phyloP scores from a whole-genome alignment of 2,797 vertebrate species.

The Coregonus ussuriensis region DNA sequence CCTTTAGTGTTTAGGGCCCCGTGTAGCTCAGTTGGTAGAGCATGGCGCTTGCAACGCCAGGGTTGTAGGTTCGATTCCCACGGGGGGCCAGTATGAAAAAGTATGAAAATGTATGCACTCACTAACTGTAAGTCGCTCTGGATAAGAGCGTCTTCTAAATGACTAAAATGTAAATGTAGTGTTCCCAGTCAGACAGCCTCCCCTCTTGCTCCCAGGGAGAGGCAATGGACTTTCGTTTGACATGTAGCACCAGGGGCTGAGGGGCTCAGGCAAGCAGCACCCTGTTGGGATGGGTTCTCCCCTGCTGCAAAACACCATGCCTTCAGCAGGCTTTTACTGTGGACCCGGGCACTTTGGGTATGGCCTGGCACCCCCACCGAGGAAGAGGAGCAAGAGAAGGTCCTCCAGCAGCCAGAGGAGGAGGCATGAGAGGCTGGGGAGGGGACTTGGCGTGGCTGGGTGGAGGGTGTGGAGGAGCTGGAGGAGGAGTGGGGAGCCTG shows the following conservation, averaged over 20 bases:
- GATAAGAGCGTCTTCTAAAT: too few relatives aligned
- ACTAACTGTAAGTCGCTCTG: too few relatives aligned
- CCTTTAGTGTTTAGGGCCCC: background rate
- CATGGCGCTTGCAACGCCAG: too few relatives aligned
- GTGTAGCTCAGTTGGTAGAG: too few relatives aligned
- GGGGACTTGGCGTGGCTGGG: constrained; percentile 10
- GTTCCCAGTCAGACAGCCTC: constrained; percentile 77
- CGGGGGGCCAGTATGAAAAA: too few relatives aligned
- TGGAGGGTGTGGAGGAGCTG: background rate
- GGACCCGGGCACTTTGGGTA: constrained; percentile 61
- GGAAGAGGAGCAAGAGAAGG: constrained; percentile 34
- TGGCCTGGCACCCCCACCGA: constrained; percentile 14
- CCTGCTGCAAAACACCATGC: constrained; percentile 81
- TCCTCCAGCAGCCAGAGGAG: constrained; percentile 47
- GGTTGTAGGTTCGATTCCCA: too few relatives aligned
- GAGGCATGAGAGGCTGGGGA: background rate
- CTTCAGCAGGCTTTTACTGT: constrained; percentile 81
- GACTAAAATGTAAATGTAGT: too few relatives aligned
- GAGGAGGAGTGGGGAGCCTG: constrained; percentile 49
- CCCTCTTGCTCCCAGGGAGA: constrained; percentile 77
- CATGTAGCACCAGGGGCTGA: background rate
- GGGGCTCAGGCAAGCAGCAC: background rate
- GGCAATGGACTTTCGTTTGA: constrained; percentile 75
- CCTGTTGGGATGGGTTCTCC: constrained; percentile 27
- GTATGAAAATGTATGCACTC: too few relatives aligned